phyloP scores from a whole-genome alignment of 1,140 invertebrate species.

The Drosophila erecta region DNA sequence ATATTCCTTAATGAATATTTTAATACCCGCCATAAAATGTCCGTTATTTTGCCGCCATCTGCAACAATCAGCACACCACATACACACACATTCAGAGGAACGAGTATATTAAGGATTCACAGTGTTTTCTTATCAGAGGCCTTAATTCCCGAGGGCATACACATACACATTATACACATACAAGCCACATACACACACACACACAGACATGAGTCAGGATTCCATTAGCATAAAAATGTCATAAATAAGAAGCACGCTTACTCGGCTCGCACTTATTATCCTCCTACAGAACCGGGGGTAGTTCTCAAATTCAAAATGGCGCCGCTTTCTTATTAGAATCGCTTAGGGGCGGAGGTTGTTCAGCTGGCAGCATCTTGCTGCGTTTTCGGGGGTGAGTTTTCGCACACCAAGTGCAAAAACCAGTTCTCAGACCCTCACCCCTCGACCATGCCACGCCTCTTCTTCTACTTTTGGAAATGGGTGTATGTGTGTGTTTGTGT shows the following conservation, averaged over 20 bases:
- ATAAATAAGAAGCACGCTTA: conserved; percentile 79
- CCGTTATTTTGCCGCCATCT: conserved; percentile 37
- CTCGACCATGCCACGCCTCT: conserved; percentile 62
- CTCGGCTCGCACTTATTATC: conserved; percentile 35
- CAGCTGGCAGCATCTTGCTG: conserved; percentile 45
- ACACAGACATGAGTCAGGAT: conserved; percentile 32
- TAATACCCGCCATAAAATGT: conserved; percentile 41
- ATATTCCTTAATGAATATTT: conserved; percentile 39
- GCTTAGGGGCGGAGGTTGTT: conserved; percentile 15
- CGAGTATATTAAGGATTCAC: conserved; percentile 34
- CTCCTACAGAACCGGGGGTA: conserved; percentile 63
- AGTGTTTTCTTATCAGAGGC: conserved; percentile 72
- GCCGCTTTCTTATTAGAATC: conserved; percentile 80
- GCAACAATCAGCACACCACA: conserved; percentile 7
- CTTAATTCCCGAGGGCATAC: conserved; percentile 47
- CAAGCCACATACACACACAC: conserved; percentile 22
- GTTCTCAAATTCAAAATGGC: conserved; percentile 78
- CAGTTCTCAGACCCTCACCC: conserved; percentile 39
- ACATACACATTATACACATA: conserved; percentile 24
- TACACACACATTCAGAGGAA: conserved; percentile 7
- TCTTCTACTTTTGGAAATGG: conserved; percentile 30
- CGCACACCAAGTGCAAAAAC: conserved; percentile 35
- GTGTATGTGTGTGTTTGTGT: conserved; percentile 20
- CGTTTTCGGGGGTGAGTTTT: conserved; percentile 67
- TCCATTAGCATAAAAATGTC: conserved; percentile 83